These are phyloP conservation scores for Oxyscelio sp. DNA, from an alignment of 2,888 invertebrate species.

Conservation along the genomic window DNA sequence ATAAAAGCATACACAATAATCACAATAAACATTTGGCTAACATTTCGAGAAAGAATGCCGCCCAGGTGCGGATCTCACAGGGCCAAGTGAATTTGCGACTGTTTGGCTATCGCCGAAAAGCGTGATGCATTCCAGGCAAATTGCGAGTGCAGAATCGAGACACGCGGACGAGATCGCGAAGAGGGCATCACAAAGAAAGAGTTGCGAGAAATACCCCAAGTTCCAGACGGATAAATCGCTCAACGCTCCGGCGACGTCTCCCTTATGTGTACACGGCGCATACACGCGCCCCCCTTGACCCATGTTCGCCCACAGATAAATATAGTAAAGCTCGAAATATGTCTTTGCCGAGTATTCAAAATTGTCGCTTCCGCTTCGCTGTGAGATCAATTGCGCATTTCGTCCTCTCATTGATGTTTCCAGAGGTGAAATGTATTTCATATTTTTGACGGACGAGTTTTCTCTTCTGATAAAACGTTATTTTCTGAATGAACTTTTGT, in stretches of 20 bases:
- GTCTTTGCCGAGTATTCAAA: slow-evolving; percentile 54
- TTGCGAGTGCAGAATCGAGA: slow-evolving; percentile 66
- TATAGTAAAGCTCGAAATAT: slow-evolving; percentile 73
- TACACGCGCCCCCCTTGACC: slow-evolving; percentile 57
- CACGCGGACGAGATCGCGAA: slow-evolving; percentile 56
- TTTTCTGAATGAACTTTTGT: too few species aligned
- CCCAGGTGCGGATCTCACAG: slow-evolving; percentile 56
- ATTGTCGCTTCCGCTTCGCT: slow-evolving; percentile 67
- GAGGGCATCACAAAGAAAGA: slow-evolving; percentile 69
- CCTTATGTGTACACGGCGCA: slow-evolving; percentile 51
- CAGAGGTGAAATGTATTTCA: background rate
- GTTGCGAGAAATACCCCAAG: slow-evolving; percentile 72
- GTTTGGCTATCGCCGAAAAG: slow-evolving; percentile 35
- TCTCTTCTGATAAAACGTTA: too few species aligned
- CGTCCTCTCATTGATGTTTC: slow-evolving; percentile 37
- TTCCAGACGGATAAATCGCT: slow-evolving; percentile 76
- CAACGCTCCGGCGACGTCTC: slow-evolving; percentile 62
- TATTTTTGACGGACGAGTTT: too few species aligned
- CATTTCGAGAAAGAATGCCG: slow-evolving; percentile 35
- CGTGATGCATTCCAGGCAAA: slow-evolving; percentile 68
- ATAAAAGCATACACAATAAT: too few species aligned
- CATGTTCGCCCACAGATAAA: slow-evolving; percentile 66
- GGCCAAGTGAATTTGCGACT: slow-evolving; percentile 21
- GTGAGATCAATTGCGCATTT: too few species aligned
- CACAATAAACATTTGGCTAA: slow-evolving; percentile 12